These are phyloP conservation scores for Copsychus sechellarum DNA, from an alignment of 2,113 vertebrate species.

Conservation along the genomic window DNA sequence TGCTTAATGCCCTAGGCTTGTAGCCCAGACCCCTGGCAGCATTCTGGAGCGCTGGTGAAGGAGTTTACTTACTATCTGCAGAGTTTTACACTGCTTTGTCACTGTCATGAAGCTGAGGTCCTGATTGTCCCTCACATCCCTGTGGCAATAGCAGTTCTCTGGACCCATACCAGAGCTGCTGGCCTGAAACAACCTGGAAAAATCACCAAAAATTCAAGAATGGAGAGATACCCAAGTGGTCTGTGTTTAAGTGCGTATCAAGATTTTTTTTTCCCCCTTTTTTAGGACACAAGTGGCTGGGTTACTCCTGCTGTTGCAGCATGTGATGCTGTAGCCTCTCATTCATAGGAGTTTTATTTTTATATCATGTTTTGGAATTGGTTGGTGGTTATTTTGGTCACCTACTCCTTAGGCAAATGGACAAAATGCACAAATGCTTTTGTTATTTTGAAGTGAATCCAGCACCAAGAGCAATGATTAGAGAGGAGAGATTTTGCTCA, in stretches of 20 bases:
- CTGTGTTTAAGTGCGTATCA: background rate
- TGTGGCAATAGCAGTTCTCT: background rate
- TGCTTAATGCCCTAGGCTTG: background rate
- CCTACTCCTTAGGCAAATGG: background rate
- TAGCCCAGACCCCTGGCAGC: background rate
- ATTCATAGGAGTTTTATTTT: background rate
- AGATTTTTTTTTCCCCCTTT: background rate
- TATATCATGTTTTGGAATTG: background rate
- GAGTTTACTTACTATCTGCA: background rate
- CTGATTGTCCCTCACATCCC: background rate
- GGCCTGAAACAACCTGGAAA: background rate
- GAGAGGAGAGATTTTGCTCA: constrained; percentile 5
- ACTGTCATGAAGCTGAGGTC: background rate
- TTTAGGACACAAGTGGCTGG: background rate
- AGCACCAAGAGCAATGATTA: constrained; percentile 29
- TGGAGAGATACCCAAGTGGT: background rate
- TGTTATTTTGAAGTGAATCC: background rate
- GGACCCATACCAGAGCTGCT: background rate
- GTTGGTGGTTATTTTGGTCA: background rate
- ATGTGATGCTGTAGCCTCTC: background rate
- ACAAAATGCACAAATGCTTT: background rate
- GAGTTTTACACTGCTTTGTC: background rate
- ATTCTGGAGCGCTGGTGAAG: background rate
- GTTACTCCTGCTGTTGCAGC: background rate
- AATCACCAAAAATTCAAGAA: background rate